Evolutionary conservation across 2,797 vertebrate species (phyloP).

Genomic region (Pantherophis alleghaniensis): DNA sequence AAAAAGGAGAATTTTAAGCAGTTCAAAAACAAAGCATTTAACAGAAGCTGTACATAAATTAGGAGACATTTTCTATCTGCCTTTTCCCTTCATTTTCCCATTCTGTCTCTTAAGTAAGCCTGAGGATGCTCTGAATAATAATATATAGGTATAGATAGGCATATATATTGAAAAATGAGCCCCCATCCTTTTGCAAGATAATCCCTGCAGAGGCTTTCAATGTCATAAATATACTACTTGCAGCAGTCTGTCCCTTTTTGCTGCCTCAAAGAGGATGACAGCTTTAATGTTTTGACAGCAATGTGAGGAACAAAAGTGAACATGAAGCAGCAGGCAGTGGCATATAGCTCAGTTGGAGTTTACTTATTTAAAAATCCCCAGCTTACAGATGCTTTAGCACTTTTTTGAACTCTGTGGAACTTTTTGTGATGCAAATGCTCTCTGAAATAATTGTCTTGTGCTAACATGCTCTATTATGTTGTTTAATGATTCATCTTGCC

Average conservation of each 20-base stretch:
- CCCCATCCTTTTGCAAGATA: neutral
- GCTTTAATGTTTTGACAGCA: constrained; percentile 36
- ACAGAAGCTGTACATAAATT: neutral
- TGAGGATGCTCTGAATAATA: constrained; percentile 1
- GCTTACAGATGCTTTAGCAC: constrained; percentile 40
- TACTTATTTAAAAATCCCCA: constrained; percentile 23
- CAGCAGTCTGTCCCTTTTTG: neutral
- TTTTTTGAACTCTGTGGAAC: constrained; percentile 53
- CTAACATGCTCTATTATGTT: constrained; percentile 54
- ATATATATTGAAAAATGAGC: constrained; percentile 7
- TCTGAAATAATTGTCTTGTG: constrained; percentile 57
- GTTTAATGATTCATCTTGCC: constrained; percentile 56
- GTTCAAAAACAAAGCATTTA: constrained; percentile 7
- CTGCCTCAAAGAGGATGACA: neutral
- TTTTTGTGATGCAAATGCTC: constrained; percentile 34
- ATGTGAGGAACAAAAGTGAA: neutral
- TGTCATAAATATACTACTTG: constrained; percentile 27
- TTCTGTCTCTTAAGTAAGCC: neutral
- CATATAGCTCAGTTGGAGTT: neutral
- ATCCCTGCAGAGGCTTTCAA: neutral
- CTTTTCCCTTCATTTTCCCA: constrained; percentile 2
- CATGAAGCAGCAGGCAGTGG: neutral
- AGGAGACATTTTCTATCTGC: neutral
- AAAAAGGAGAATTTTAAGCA: constrained; percentile 11
- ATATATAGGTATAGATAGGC: neutral